phyloP scores from a whole-genome alignment of 2,888 invertebrate species.

The Xylocampa areola region DNA sequence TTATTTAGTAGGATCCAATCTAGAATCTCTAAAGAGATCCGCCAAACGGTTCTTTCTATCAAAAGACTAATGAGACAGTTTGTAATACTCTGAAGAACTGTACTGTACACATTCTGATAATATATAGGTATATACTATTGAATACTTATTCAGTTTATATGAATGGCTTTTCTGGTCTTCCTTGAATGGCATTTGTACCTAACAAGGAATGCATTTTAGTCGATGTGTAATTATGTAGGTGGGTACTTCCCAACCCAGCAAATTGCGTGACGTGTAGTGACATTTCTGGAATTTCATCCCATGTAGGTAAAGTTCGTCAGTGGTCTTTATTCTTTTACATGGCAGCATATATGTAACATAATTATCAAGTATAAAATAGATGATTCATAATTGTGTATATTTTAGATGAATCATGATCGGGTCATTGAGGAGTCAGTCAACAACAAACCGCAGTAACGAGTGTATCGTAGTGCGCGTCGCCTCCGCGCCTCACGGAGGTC shows the following conservation, averaged over 20 bases:
- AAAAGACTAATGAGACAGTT: slow-evolving; percentile 41
- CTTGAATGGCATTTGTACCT: slow-evolving; percentile 43
- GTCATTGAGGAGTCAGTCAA: slow-evolving; percentile 82
- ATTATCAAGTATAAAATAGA: slow-evolving; percentile 73
- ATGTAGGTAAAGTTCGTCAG: slow-evolving; percentile 33
- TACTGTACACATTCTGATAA: slow-evolving; percentile 18
- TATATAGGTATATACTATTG: slow-evolving; percentile 29
- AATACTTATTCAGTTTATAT: slow-evolving; percentile 38
- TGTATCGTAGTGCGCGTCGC: slow-evolving; percentile 73
- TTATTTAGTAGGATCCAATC: slow-evolving; percentile 33
- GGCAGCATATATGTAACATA: slow-evolving; percentile 63
- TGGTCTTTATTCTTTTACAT: slow-evolving; percentile 42
- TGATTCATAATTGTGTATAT: slow-evolving; percentile 82
- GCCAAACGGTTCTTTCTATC: slow-evolving; percentile 23
- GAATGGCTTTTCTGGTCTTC: slow-evolving; percentile 50
- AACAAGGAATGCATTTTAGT: slow-evolving; percentile 50
- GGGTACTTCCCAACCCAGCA: slow-evolving; percentile 19
- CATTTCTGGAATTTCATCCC: slow-evolving; percentile 41
- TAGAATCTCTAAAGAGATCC: slow-evolving; percentile 26
- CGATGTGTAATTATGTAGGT: slow-evolving; percentile 36
- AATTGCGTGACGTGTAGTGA: slow-evolving; percentile 30
- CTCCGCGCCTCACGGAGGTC: slow-evolving; percentile 69
- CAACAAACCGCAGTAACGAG: slow-evolving; percentile 80
- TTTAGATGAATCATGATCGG: slow-evolving; percentile 83
- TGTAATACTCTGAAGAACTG: slow-evolving; percentile 7